Conservation (phyloP, 2,888 invertebrate species). For the Eudemis profundana region DNA sequence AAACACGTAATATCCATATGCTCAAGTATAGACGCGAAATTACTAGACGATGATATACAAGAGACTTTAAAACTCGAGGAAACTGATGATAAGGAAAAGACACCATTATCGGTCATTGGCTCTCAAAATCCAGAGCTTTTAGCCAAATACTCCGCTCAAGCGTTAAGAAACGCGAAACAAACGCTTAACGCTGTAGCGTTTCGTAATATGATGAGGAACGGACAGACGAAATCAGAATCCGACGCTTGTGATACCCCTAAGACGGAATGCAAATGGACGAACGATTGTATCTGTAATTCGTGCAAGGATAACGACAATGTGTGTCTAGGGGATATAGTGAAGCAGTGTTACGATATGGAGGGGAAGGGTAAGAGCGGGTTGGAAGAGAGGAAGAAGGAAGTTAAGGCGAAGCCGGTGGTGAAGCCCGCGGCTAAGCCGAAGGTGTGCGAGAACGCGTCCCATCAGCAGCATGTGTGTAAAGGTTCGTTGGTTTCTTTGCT, state of each 20-base stretch:
- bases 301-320: slow-evolving; percentile 64
- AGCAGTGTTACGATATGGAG: slow-evolving; percentile 62
- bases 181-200: slow-evolving; percentile 75
- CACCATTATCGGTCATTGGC: slow-evolving; percentile 55
- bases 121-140: slow-evolving; percentile 69
- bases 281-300: slow-evolving; percentile 69
- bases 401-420: slow-evolving; percentile 54
- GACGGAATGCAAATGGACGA: slow-evolving; percentile 76
- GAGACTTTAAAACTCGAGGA: slow-evolving; percentile 57
- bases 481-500: slow-evolving; percentile 57
- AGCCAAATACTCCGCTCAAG: slow-evolving; percentile 77
- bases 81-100: slow-evolving; percentile 53
- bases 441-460: slow-evolving; percentile 70
- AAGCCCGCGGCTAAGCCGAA: slow-evolving; percentile 66
- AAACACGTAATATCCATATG: slow-evolving; percentile 77
- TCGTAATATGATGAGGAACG: slow-evolving; percentile 67
- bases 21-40: slow-evolving; percentile 71
- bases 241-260: slow-evolving; percentile 75
- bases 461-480: slow-evolving; percentile 80
- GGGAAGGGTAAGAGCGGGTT: slow-evolving; percentile 51
- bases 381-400: slow-evolving; percentile 58
- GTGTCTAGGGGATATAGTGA: slow-evolving; percentile 66
- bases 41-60: slow-evolving; percentile 70
- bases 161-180: slow-evolving; percentile 72
- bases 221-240: slow-evolving; percentile 71